These are phyloP conservation scores for Nemotelus pantherinus DNA, from an alignment of 2,888 invertebrate species.

Conservation along the genomic window DNA sequence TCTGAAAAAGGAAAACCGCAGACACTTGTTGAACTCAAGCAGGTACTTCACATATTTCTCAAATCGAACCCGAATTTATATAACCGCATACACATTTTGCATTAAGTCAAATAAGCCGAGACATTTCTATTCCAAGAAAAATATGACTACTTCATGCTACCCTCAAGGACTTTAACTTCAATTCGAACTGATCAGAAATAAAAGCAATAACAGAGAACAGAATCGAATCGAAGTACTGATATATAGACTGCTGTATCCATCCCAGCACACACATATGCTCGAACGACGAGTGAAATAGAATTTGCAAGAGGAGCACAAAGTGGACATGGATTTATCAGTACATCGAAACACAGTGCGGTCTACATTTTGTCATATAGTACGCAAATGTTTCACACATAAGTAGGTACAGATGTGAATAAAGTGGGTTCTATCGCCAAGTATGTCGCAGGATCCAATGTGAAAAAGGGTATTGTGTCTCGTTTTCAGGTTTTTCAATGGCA, in stretches of 20 bases:
- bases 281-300: neutral
- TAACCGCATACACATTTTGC: constrained; percentile 22
- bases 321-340: neutral
- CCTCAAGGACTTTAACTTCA: constrained; percentile 33
- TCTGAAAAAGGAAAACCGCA: neutral
- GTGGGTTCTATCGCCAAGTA: too few species aligned
- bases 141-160: constrained; percentile 20
- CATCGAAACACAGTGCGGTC: neutral
- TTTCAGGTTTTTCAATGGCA: neutral
- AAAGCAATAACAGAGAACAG: constrained; percentile 10
- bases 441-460: neutral
- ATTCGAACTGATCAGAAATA: constrained; percentile 20
- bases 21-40: constrained; percentile 9
- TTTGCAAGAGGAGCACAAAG: neutral
- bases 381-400: constrained; percentile 19
- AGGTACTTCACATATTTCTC: constrained; percentile 19
- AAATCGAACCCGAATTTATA: constrained; percentile 3
- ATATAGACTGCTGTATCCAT: neutral
- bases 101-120: constrained; percentile 23
- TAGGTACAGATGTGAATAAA: too few species aligned
- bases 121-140: constrained; percentile 9
- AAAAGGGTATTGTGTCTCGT: constrained; percentile 24
- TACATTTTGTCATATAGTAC: constrained; percentile 22
- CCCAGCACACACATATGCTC: neutral
- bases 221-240: neutral